Conservation (phyloP, 1,140 invertebrate genomes). For the Tetramorium simillimum region DNA sequence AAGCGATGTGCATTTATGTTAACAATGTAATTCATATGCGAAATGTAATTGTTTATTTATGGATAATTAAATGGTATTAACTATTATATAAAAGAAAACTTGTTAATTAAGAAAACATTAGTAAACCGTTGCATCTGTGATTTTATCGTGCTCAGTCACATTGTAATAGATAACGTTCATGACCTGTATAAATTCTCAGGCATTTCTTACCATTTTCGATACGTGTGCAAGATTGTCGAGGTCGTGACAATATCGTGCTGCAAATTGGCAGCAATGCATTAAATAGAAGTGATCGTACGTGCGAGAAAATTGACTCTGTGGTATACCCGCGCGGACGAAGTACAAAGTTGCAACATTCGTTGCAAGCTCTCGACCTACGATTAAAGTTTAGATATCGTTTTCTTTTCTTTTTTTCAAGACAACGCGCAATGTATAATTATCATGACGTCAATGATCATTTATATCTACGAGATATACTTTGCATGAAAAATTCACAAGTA, state of each 20-base stretch:
- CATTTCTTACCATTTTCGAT: constrained; percentile 59
- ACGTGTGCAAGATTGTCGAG: constrained; percentile 56
- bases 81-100: not conserved
- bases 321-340: constrained; percentile 37
- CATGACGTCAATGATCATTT: constrained; percentile 30
- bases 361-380: constrained; percentile 31
- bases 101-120: not conserved
- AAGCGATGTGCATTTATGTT: not conserved
- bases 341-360: constrained; percentile 41
- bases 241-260: constrained; percentile 59
- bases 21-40: not conserved
- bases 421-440: constrained; percentile 18
- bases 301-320: constrained; percentile 49
- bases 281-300: constrained; percentile 62
- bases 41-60: not conserved
- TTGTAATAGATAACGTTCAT: not conserved
- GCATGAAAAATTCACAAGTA: constrained; percentile 1
- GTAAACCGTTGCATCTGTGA: not conserved
- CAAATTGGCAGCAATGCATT: constrained; percentile 60
- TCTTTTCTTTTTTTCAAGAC: constrained; percentile 1
- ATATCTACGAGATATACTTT: constrained; percentile 1
- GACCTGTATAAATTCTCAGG: constrained; percentile 13
- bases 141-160: not conserved
- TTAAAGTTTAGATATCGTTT: constrained; percentile 43
- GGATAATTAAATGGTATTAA: not conserved